Base-by-base conservation (phyloP, 35 echinoderm and acorn worm species). In the Heliocidaris tuberculata region DNA sequence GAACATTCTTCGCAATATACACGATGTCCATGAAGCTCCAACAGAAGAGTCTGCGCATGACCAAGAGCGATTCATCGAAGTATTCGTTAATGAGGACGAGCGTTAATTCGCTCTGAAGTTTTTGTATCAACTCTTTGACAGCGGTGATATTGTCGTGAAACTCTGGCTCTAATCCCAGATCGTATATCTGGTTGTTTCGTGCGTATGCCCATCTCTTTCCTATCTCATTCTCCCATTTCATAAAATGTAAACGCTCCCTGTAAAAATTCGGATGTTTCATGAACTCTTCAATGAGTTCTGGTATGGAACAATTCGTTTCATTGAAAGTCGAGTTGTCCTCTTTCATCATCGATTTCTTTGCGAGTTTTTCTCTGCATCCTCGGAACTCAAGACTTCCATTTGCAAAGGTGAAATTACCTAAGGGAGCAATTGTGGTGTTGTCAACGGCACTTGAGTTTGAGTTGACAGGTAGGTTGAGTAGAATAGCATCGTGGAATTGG, bases 51-150 rank as follows among this genome's bases (percentile, higher is more conserved):
- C 70, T 91, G 30, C 90, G 89, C 88, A 95, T 17, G n/a, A 95
- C 27, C 27, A 95, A n/a, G 0, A 95, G 90, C 29, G 95, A 95
- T 92, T 95, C 95, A 16, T 95, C 95, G 24, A 91, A 95, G 32
- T 92, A 92, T 70, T 95, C 95, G 15, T 70, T 91, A 54, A 95
- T 95, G 7, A 95, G 59, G 21, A 95, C 95, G 15, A 95, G 29
- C 4, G 59, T 60, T 13, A 95, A 31, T 50, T 92, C 88, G 60
- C 65, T 50, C 30, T 50, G 48, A 70, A 95, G 48, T 71, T 65
- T 47, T 35, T 70, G 4, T 31, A 95, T 85, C 24, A 6, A 60
- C 13, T 92, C 16, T 56, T 88, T 92, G n/a, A 95, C 59, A 13
- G 48, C 30, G 47, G 88, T 32, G 13, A 27, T 42, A 71, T 95